Base-by-base conservation (phyloP, 2,113 vertebrate genomes). In the Oxyruncus cristatus region DNA sequence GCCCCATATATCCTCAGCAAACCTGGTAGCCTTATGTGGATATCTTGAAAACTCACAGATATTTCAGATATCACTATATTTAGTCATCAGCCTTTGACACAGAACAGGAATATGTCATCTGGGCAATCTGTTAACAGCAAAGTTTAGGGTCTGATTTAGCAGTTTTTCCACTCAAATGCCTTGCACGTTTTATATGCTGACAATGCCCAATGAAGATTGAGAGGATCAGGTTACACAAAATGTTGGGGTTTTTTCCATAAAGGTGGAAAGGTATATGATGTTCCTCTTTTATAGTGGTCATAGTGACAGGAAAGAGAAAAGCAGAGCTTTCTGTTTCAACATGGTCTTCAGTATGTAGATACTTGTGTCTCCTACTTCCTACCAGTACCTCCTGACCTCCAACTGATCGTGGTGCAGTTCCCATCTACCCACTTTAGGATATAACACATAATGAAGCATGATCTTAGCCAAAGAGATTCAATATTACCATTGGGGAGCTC, bases 381-480 rank as follows among this genome's bases (percentile, higher is more conserved):
- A 26, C 23, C 8, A 20, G 24, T 46, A 17, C 56, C 4, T 18
- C 12, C 35, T 82, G 39, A 70, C 33, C 22, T 71, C 28, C 21
- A 42, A 2, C 1, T 39, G 50, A n/a, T 50, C 4, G 0, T 47
- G 11, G 15, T 35, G 14, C 30, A 22, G 5, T 78, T 26, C 7
- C 32, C 33, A 72, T 56, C 37, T 33, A 58, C 37, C 6, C 6
- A 37, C 8, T 88, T 75, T 66, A 84, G 50, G 37, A 39, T 74
- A 32, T 24, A 58, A 52, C 10, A 32, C 5, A 52, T 37, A 52
- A 63, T 32, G 27, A 82, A 86, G 63, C 0, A 3, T 35, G 61
- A 12, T 39, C 15, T 52, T 41, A 47, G 32, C 13, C 46, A 71
- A 55, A 88, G 33, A 77, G 16, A 24, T 62, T 37, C 13, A 32